phyloP scores from a whole-genome alignment of 2,797 vertebrate species.

The Esox masquinongy region DNA sequence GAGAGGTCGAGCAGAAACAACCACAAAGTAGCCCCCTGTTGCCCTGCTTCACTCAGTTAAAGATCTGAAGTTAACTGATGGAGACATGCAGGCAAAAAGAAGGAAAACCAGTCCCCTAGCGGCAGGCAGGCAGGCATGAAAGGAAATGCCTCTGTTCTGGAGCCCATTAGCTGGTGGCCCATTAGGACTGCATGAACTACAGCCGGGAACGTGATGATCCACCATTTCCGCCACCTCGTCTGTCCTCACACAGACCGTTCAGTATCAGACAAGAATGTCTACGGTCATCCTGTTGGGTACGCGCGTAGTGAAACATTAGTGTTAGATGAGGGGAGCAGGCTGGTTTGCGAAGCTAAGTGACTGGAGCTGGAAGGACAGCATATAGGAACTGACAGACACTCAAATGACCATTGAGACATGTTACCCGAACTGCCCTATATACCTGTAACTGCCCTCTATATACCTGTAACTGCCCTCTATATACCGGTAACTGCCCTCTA shows the following conservation, averaged over 20 bases:
- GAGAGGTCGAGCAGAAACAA: constrained; percentile 43
- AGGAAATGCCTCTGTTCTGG: constrained; percentile 65
- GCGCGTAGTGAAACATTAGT: no score
- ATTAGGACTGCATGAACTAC: constrained; percentile 45
- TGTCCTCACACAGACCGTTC: neutral
- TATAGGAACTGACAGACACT: no score
- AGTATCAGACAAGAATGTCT: neutral
- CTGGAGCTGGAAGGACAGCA: no score
- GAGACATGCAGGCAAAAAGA: constrained; percentile 71
- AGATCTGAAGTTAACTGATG: constrained; percentile 75
- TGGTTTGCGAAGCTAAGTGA: no score
- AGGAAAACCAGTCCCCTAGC: constrained; percentile 61
- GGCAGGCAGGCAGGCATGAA: constrained; percentile 5
- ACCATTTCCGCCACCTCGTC: neutral
- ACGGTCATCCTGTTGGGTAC: no score
- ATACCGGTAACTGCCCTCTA: no score
- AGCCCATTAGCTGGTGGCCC: constrained; percentile 58
- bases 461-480: no score
- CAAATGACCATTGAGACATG: neutral
- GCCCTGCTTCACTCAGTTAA: constrained; percentile 41
- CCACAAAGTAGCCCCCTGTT: constrained; percentile 62
- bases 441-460: no score
- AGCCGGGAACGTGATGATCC: neutral
- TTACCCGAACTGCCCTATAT: no score
- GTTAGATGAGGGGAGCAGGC: no score